These are phyloP conservation scores for Metridium senile DNA, from an alignment of 92 coral and sea anemone species.

Conservation along the genomic window DNA sequence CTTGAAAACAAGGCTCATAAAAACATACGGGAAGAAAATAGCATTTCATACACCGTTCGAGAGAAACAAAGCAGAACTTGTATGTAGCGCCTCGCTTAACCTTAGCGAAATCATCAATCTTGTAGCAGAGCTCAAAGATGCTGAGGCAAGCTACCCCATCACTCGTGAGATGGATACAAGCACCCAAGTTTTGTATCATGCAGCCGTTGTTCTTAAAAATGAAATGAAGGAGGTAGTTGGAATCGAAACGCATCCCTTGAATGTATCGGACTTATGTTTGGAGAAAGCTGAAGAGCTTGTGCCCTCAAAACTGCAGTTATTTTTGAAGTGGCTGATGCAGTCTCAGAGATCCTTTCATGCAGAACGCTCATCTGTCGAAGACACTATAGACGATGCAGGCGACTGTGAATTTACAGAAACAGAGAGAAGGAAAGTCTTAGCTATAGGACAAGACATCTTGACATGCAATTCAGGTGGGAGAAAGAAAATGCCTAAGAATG, in stretches of 20 bases:
- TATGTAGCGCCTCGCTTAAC: slow-evolving; percentile 23
- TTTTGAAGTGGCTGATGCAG: slow-evolving; percentile 21
- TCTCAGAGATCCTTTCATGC: slow-evolving; percentile 3
- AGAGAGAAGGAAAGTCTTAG: slow-evolving; percentile 7
- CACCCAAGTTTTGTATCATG: slow-evolving; percentile 9
- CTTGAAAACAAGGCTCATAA: slow-evolving; percentile 4
- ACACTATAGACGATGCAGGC: background rate
- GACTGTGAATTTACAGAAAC: background rate
- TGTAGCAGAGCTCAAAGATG: slow-evolving; percentile 23
- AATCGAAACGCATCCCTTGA: slow-evolving; percentile 22
- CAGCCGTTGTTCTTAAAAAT: slow-evolving; percentile 9
- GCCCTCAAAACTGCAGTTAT: background rate
- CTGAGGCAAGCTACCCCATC: background rate
- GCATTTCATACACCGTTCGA: slow-evolving; percentile 18
- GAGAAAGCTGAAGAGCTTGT: slow-evolving; percentile 19
- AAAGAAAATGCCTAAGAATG: slow-evolving; percentile 26
- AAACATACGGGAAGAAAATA: background rate
- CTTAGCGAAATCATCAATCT: slow-evolving; percentile 29
- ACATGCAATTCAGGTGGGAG: slow-evolving; percentile 13
- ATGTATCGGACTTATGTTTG: slow-evolving; percentile 9
- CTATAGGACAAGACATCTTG: slow-evolving; percentile 12
- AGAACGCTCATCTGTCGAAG: background rate
- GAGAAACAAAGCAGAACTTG: slow-evolving; percentile 14
- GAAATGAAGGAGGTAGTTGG: slow-evolving; percentile 14
- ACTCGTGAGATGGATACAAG: background rate